Evolutionary conservation across 2,113 vertebrate species (phyloP), one percentile per base, ranked within the genome.

Genomic region (Ranitomeya variabilis): DNA sequence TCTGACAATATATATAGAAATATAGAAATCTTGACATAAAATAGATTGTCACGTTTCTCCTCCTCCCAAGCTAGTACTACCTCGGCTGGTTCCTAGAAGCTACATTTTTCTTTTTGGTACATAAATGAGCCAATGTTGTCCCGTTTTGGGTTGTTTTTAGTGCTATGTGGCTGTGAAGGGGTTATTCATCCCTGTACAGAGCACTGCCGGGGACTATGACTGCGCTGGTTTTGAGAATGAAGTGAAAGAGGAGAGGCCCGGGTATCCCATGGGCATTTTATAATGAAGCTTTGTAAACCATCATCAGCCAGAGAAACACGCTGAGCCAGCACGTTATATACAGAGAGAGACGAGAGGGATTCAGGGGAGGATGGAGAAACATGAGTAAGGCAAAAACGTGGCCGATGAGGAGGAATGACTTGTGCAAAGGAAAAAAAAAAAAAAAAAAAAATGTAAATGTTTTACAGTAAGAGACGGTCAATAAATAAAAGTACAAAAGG

Each of bases 251-350:
- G 81, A 89, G 57, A 84, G 59, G 80, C 87, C 78, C 66, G 59
- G 81, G 55, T 86, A 64, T 86, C 89, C 71, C 89, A 67, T 86
- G 81, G 85, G 31, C 89, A 90, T 90, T 90, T 90, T 57, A 87
- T 90, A 90, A 90, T 87, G 86, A 90, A 86, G 85, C 80, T 87
- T 90, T 89, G 71, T 87, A 87, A 31, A 78, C 69, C 71, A 52
- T 66, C 71, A 51, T 59, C 79, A 77, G 54, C 87, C 87, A 67
- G 62, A 78, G 13, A 73, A 78, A 81, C 64, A 14, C 45, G 80
- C 57, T 73, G 87, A 89, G 87, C 77, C 85, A 90, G 78, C 80
- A 84, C 16, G 51, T 78, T 76, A 80, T 4, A 8, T 2, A 26
- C 71, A 55, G 45, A 83, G 45, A 83, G 55, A 86, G 77, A 86